These are phyloP conservation scores for Maccullochella peelii DNA, from an alignment of 2,113 vertebrate genomes.

Conservation along the genomic window DNA sequence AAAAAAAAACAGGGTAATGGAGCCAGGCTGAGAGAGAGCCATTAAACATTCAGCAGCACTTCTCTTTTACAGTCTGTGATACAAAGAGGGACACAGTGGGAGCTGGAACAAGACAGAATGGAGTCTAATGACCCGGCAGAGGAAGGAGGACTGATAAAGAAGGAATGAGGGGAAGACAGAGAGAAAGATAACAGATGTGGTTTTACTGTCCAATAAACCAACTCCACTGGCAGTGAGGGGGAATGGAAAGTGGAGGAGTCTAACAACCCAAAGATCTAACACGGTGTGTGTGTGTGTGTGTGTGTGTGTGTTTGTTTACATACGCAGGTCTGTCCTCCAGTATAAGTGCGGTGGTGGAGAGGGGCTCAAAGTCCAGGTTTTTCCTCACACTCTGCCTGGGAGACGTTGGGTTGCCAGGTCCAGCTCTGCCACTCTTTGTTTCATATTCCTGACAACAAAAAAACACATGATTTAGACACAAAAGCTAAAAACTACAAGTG, in stretches of 20 bases:
- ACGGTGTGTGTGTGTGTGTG: background rate
- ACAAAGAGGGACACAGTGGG: conserved; percentile 4
- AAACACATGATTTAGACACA: background rate
- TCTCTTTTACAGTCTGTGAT: conserved; percentile 37
- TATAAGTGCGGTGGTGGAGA: conserved; percentile 97
- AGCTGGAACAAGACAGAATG: conserved; percentile 35
- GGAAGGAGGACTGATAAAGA: conserved; percentile 32
- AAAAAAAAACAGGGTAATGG: conserved; percentile 24
- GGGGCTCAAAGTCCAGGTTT: conserved; percentile 94
- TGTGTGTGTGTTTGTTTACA: conserved; percentile 71
- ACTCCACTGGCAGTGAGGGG: background rate
- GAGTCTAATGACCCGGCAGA: conserved; percentile 7
- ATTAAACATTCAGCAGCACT: conserved; percentile 67
- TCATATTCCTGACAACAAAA: conserved; percentile 91
- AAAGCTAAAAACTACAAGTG: background rate
- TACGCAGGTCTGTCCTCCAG: conserved; percentile 96
- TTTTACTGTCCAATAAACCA: conserved; percentile 28
- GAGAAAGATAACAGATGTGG: background rate
- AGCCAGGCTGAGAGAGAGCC: conserved; percentile 9
- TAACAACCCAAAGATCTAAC: background rate
- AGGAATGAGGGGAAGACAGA: conserved; percentile 36
- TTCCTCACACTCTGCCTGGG: conserved; percentile 94
- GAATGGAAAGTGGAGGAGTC: conserved; percentile 1
- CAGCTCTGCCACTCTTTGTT: conserved; percentile 89
- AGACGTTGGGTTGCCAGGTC: conserved; percentile 88